Conservation (phyloP, 2,797 vertebrate species). For the Lindbergichthys nudifrons region DNA sequence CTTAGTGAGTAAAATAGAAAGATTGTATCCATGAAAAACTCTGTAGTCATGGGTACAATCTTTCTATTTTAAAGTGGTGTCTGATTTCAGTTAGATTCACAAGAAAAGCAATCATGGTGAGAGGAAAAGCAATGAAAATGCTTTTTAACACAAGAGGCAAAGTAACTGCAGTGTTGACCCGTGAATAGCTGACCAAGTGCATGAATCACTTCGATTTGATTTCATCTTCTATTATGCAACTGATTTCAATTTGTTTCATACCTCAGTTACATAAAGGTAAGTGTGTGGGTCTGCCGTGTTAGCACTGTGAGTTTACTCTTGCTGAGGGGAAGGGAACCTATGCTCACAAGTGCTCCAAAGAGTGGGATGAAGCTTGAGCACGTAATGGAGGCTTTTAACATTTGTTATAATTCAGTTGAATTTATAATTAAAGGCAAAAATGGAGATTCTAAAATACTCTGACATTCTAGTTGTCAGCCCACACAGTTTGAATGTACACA, state of each 20-base stretch:
- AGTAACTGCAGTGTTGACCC: slow-evolving; percentile 9
- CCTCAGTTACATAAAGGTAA: slow-evolving; percentile 40
- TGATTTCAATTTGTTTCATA: slow-evolving; percentile 37
- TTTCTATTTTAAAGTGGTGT: neutral
- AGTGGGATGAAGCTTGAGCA: slow-evolving; percentile 34
- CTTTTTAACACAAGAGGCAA: neutral
- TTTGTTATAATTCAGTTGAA: slow-evolving; percentile 42
- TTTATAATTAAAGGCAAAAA: slow-evolving; percentile 59
- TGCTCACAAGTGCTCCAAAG: slow-evolving; percentile 38
- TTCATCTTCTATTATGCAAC: slow-evolving; percentile 25
- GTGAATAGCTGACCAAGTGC: neutral
- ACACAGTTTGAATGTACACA: slow-evolving; percentile 47
- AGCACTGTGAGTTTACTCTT: neutral
- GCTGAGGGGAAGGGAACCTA: slow-evolving; percentile 22
- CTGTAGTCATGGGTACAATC: too few species aligned
- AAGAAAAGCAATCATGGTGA: slow-evolving; percentile 3
- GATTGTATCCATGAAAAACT: neutral
- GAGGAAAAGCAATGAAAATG: slow-evolving; percentile 3
- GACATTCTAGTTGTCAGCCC: slow-evolving; percentile 54
- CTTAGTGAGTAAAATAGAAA: neutral
- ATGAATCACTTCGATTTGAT: slow-evolving; percentile 29
- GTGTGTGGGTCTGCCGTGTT: slow-evolving; percentile 42
- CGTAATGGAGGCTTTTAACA: slow-evolving; percentile 43
- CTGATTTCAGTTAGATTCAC: slow-evolving; percentile 12
- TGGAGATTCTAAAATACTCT: slow-evolving; percentile 42